phyloP scores from a whole-genome alignment of 1,140 invertebrate genomes.

The Lordiphosa clarofinis region DNA sequence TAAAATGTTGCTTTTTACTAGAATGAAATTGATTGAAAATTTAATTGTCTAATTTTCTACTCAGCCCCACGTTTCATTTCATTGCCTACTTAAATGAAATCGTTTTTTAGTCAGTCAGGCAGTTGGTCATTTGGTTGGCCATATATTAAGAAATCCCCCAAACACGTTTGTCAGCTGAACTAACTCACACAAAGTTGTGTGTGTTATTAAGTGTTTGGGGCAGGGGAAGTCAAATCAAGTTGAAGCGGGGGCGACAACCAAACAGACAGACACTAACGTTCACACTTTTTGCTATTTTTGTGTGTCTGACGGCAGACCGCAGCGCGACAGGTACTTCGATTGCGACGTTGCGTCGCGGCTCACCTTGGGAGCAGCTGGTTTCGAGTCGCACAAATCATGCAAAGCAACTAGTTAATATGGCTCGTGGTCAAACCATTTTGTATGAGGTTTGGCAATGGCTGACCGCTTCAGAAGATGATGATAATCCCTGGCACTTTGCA shows the following conservation, averaged over 20 bases:
- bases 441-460: constrained; percentile 30
- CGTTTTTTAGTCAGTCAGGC: background rate
- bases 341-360: constrained; percentile 48
- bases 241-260: constrained; percentile 23
- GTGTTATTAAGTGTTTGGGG: background rate
- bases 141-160: constrained; percentile 35
- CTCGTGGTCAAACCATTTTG: constrained; percentile 18
- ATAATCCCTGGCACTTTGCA: constrained; percentile 22
- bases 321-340: constrained; percentile 48
- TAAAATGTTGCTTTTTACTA: too few relatives aligned
- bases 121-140: constrained; percentile 13
- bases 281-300: constrained; percentile 54
- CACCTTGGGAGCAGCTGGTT: constrained; percentile 64
- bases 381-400: constrained; percentile 49
- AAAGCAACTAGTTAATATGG: constrained; percentile 52
- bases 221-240: background rate
- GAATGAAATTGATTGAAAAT: too few relatives aligned
- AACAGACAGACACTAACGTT: constrained; percentile 17
- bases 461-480: constrained; percentile 10
- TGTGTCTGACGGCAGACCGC: constrained; percentile 30
- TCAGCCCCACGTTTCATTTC: too few relatives aligned
- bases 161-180: constrained; percentile 44
- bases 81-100: constrained; percentile 9
- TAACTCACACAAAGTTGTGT: constrained; percentile 6
- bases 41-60: too few relatives aligned